These are phyloP conservation scores for Leptinotarsa rubiginosa DNA, from an alignment of 2,888 invertebrate genomes.

Conservation along the genomic window DNA sequence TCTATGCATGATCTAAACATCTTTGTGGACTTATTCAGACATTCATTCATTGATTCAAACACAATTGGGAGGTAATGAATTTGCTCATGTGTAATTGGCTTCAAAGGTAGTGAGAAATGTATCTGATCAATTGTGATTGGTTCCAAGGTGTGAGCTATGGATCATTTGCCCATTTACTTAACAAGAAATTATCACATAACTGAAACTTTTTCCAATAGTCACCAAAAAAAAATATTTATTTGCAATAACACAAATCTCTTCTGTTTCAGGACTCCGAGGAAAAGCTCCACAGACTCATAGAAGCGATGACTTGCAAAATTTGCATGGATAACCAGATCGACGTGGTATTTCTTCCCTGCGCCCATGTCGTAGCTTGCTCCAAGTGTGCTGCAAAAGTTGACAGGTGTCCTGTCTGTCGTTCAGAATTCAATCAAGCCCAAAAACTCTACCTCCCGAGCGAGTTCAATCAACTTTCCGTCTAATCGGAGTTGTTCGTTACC, in stretches of 20 bases:
- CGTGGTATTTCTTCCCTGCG: slow-evolving; percentile 87
- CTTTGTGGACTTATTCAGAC: too few species aligned
- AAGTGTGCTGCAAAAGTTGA: slow-evolving; percentile 81
- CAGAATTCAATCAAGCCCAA: slow-evolving; percentile 77
- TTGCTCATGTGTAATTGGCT: too few species aligned
- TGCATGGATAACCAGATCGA: slow-evolving; percentile 89
- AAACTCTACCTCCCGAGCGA: slow-evolving; percentile 79
- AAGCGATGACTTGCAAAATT: slow-evolving; percentile 85
- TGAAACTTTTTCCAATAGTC: too few species aligned
- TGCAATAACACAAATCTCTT: slow-evolving; percentile 31
- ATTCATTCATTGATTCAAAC: too few species aligned
- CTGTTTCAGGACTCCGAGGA: slow-evolving; percentile 69
- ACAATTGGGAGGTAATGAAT: too few species aligned
- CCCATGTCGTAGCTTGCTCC: slow-evolving; percentile 87
- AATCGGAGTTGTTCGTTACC: slow-evolving; percentile 22
- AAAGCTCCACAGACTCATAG: slow-evolving; percentile 69
- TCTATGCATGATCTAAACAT: too few species aligned
- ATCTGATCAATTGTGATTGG: too few species aligned
- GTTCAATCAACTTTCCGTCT: slow-evolving; percentile 57
- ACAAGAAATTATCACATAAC: too few species aligned
- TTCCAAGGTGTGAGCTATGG: too few species aligned
- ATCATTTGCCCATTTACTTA: too few species aligned
- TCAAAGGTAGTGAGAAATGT: too few species aligned
- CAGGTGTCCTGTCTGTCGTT: slow-evolving; percentile 81
- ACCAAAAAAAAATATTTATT: neutral